Evolutionary conservation across 2,113 vertebrate species (phyloP).

Genomic region (Spheniscus mendiculus): DNA sequence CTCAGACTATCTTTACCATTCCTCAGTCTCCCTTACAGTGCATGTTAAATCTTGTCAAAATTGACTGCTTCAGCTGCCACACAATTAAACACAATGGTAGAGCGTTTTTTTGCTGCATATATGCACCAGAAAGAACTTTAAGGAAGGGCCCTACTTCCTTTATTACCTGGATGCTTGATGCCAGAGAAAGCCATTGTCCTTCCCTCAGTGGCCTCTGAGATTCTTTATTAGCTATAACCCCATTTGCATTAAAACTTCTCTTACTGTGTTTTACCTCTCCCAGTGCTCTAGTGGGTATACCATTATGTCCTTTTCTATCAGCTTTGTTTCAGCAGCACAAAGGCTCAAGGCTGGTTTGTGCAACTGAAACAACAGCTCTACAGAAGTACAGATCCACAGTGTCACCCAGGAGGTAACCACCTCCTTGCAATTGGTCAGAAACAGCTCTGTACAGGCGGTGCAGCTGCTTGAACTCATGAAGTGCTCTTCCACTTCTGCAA

Average conservation of each 20-base stretch:
- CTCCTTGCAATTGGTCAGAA: neutral
- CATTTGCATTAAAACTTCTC: neutral
- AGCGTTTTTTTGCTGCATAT: neutral
- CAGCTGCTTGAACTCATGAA: neutral
- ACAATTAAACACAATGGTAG: neutral
- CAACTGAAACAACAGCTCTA: neutral
- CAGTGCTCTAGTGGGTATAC: rapidly evolving
- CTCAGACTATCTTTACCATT: neutral
- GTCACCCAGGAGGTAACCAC: neutral
- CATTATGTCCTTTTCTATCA: neutral
- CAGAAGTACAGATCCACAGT: neutral
- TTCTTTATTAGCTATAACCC: neutral
- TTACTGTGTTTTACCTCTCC: neutral
- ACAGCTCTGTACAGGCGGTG: neutral
- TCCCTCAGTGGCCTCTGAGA: neutral
- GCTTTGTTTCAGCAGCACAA: neutral
- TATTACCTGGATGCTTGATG: neutral
- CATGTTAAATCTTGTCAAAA: neutral
- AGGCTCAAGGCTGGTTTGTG: neutral
- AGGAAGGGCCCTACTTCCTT: neutral
- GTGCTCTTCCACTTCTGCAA: neutral
- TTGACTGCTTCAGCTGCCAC: neutral
- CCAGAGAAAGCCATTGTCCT: neutral
- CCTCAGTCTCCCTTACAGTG: neutral
- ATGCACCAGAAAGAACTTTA: neutral